phyloP scores from a whole-genome alignment of 2,888 invertebrate genomes.

The Atrina japonica region DNA sequence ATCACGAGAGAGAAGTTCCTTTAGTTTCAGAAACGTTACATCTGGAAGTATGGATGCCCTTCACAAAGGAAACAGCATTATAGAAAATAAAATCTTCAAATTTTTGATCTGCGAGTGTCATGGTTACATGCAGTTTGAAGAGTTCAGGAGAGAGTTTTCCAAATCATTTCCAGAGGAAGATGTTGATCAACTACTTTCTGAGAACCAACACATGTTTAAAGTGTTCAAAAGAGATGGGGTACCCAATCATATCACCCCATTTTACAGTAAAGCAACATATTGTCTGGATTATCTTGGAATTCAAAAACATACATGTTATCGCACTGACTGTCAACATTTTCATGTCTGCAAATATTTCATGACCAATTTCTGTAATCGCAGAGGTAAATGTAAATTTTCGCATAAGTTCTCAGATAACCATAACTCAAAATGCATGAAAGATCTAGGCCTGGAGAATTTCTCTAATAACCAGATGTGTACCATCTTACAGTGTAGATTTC shows the following conservation, averaged over 20 bases:
- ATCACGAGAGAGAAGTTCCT: no score
- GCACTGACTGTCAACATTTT: slow-evolving; percentile 39
- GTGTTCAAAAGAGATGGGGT: slow-evolving; percentile 35
- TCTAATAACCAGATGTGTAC: slow-evolving; percentile 23
- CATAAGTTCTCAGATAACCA: slow-evolving; percentile 17
- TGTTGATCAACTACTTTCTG: slow-evolving; percentile 38
- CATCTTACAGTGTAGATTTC: slow-evolving; percentile 23
- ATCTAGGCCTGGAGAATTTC: slow-evolving; percentile 14
- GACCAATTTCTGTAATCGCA: slow-evolving; percentile 45
- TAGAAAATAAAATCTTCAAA: slow-evolving; percentile 17
- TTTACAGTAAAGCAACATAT: slow-evolving; percentile 11
- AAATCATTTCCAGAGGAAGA: neutral
- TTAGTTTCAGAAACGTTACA: no score
- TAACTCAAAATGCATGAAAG: slow-evolving; percentile 17
- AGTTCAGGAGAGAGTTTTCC: no score
- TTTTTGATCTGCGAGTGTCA: slow-evolving; percentile 11
- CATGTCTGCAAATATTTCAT: slow-evolving; percentile 54
- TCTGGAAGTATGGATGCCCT: no score
- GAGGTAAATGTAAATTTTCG: slow-evolving; percentile 29
- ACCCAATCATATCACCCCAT: slow-evolving; percentile 5
- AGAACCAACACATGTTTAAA: slow-evolving; percentile 31
- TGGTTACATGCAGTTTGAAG: neutral
- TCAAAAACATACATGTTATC: slow-evolving; percentile 30
- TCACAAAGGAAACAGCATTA: no score
- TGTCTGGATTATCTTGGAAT: slow-evolving; percentile 11